Base-by-base conservation (phyloP, 2,888 invertebrate genomes). In the Amblyteles armatorius region DNA sequence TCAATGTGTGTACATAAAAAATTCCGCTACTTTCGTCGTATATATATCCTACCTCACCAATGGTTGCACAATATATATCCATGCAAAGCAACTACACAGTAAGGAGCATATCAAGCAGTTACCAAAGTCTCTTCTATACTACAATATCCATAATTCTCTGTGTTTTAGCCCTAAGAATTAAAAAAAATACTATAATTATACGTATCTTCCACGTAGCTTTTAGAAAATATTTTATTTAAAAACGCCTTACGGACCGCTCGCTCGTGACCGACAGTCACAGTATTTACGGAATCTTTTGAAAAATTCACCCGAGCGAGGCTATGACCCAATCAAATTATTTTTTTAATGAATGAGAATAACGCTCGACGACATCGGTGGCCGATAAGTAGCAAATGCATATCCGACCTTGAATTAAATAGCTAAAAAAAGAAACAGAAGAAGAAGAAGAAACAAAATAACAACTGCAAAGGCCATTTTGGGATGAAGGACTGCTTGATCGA, bases 1-100 rank as follows among this genome's bases (percentile, higher is more conserved):
- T 65, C 74, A 50, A 76, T 50, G 50, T 76, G 44, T 57, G 74
- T 76, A 76, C 65, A 76, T 76, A 76, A 76, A 33, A 76, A 76
- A 57, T 76, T 76, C 44, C 40, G 44, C 44, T 74, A n/a, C 48
- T 44, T 74, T 50, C 63, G 63, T 29, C 60, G 63, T 74, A 40
- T 40, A 40, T 48, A 65, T 74, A 74, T 74, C 63, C 74, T 76
- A 76, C 74, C 74, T 65, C 74, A 50, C 63, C 48, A 11, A 65
- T 76, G 65, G 74, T 63, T 65, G 74, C 74, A 13, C 33, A 50
- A 76, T 74, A 76, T 74, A 55, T 63, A 63, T 33, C 26, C 7
- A 63, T 33, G 63, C 63, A 63, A 33, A 7, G 63, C 63, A 63
- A 33, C n/a, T n/a, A 33, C 29, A 29, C 33, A 33, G 29, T 13